A percentile compares a stretch with the other conserved stretches of the same genome.
These are phyloP conservation scores for Paramormyrops kingsleyae DNA, from an alignment of 2,113 vertebrate species.

Conservation along the genomic window DNA sequence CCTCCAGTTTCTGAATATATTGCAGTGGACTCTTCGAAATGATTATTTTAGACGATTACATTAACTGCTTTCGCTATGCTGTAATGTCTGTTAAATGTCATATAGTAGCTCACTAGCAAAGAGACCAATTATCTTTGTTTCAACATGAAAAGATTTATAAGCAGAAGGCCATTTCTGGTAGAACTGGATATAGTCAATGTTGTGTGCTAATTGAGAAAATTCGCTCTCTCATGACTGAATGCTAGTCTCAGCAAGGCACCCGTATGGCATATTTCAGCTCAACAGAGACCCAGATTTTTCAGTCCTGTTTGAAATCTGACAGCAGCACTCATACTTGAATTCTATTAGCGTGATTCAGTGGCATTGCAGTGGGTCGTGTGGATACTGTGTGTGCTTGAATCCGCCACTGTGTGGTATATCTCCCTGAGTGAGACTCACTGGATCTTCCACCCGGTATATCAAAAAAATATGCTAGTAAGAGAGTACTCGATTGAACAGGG, in stretches of 20 bases:
- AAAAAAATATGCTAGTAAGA: not conserved
- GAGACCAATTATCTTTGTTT: constrained; percentile 1
- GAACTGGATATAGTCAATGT: not conserved
- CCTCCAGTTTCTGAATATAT: not conserved
- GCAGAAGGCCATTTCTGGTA: not conserved
- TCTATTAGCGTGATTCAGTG: not conserved
- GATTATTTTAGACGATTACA: not conserved
- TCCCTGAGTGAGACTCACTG: not conserved
- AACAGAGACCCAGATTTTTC: not conserved
- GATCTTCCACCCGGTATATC: not conserved
- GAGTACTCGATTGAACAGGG: not conserved
- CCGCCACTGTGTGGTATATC: not conserved
- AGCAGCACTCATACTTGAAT: not conserved
- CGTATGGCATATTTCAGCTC: not conserved
- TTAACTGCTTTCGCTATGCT: not conserved
- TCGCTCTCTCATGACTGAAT: not conserved
- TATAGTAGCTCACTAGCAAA: not conserved
- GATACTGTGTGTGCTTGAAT: not conserved
- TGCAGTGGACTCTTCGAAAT: not conserved
- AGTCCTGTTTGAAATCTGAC: not conserved
- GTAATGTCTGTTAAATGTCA: not conserved
- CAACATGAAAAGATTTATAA: not conserved
- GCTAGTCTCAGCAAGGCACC: not conserved
- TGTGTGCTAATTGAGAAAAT: constrained; percentile 1
- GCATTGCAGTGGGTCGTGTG: not conserved